A percentile compares a stretch with the other conserved stretches of the same genome.
phyloP scores from a whole-genome alignment of 2,888 invertebrate species.

The Drosophila greeni region DNA sequence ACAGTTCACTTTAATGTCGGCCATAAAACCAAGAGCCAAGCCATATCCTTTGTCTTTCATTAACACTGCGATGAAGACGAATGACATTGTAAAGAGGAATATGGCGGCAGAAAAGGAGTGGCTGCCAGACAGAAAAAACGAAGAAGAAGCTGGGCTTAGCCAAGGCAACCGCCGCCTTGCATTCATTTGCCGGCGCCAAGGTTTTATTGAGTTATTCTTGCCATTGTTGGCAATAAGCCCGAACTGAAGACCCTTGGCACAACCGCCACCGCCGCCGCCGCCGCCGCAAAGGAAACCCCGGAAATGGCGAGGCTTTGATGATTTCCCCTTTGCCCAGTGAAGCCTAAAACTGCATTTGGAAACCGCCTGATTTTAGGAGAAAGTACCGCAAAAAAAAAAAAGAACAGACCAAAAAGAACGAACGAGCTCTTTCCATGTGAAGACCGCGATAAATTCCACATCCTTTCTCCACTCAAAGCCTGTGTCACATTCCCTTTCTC shows the following conservation, averaged over 20 bases:
- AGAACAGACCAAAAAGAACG: not conserved
- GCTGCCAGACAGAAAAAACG: not conserved
- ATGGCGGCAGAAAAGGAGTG: slow-evolving; percentile 6
- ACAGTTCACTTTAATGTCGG: slow-evolving; percentile 57
- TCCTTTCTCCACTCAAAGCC: slow-evolving; percentile 36
- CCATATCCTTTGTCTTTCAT: slow-evolving; percentile 41
- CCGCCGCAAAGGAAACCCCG: slow-evolving; percentile 8
- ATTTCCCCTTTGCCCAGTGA: slow-evolving; percentile 35
- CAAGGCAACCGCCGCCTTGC: slow-evolving; percentile 25
- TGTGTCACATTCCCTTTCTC: slow-evolving; percentile 11
- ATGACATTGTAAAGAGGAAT: slow-evolving; percentile 27
- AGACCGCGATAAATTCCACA: slow-evolving; percentile 54
- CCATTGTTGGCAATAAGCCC: slow-evolving; percentile 31
- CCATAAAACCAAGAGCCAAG: slow-evolving; percentile 51
- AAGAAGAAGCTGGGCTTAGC: slow-evolving; percentile 15
- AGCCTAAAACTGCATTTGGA: slow-evolving; percentile 49
- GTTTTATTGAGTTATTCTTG: slow-evolving; percentile 48
- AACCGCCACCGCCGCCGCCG: slow-evolving; percentile 8
- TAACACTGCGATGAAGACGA: slow-evolving; percentile 44
- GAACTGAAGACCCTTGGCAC: slow-evolving; percentile 14
- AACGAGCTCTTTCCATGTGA: slow-evolving; percentile 27
- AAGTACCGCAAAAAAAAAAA: not conserved
- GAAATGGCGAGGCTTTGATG: slow-evolving; percentile 41
- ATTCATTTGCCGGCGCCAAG: slow-evolving; percentile 42
- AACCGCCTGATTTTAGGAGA: slow-evolving; percentile 21